Percentiles rank a stretch among this genome's conserved stretches.
phyloP scores from a whole-genome alignment of 2,888 invertebrate genomes.

The Habroteleia sp. region DNA sequence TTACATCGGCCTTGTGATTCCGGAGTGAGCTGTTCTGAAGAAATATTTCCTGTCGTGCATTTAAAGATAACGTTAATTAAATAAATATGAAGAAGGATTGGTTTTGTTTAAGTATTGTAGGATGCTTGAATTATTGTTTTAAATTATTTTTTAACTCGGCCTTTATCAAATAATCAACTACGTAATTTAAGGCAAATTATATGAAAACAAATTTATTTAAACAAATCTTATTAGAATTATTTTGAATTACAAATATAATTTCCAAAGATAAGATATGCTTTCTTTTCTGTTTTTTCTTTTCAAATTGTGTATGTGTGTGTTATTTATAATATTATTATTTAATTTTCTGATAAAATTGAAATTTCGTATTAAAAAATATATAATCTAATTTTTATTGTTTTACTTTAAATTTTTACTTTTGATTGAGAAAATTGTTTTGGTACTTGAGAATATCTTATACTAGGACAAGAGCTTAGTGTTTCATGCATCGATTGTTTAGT shows the following conservation, averaged over 20 bases:
- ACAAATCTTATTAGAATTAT: no score
- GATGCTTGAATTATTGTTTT: conserved; percentile 1
- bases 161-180: no score
- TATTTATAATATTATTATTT: no score
- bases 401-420: conserved; percentile 11
- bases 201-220: no score
- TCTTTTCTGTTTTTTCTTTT: no score
- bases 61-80: conserved; percentile 80
- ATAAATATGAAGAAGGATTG: conserved; percentile 71
- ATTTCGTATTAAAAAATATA: no score
- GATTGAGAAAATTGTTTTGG: conserved; percentile 18
- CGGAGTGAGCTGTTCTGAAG: conserved; percentile 75
- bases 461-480: conserved; percentile 55
- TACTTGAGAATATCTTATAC: conserved; percentile 35
- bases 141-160: not conserved
- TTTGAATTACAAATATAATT: no score
- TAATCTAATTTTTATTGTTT: not conserved
- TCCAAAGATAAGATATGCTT: no score
- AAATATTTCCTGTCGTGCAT: conserved; percentile 77
- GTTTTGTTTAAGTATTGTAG: conserved; percentile 35
- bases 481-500: conserved; percentile 72
- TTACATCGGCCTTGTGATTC: conserved; percentile 80
- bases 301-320: no score
- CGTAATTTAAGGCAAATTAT: no score
- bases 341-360: no score